Percentiles rank a stretch among this genome's conserved stretches.
These are phyloP conservation scores for Aphaenogaster ashmeadi DNA, from an alignment of 1,140 invertebrate species.

Conservation along the genomic window DNA sequence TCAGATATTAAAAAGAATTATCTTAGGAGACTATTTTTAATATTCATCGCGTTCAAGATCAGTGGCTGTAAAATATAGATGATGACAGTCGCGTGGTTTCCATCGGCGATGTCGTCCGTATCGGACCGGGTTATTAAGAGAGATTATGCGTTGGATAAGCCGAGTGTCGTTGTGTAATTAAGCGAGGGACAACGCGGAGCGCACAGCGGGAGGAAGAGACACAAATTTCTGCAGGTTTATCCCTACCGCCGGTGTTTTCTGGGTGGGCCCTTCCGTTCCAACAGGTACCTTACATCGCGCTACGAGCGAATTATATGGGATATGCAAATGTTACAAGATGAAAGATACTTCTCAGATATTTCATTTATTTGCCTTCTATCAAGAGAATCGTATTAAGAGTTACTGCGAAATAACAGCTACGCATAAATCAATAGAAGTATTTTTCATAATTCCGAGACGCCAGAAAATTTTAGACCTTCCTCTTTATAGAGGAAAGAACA, in stretches of 20 bases:
- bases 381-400: neutral
- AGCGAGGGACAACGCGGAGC: conserved; percentile 70
- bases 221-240: conserved; percentile 77
- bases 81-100: conserved; percentile 61
- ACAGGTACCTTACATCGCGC: conserved; percentile 39
- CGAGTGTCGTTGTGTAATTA: conserved; percentile 81
- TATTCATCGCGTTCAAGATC: conserved; percentile 9
- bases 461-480: neutral
- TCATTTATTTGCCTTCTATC: neutral
- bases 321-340: conserved; percentile 40
- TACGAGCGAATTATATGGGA: conserved; percentile 14
- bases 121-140: conserved; percentile 59
- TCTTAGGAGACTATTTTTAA: conserved; percentile 5
- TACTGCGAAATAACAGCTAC: neutral
- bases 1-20: neutral
- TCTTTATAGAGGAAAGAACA: neutral
- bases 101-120: conserved; percentile 51
- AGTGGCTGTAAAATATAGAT: conserved; percentile 34
- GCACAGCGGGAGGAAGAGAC: conserved; percentile 72
- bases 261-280: conserved; percentile 67
- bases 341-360: conserved; percentile 47
- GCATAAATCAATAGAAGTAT: neutral
- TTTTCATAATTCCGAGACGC: neutral
- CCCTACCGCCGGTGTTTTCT: conserved; percentile 40
- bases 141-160: conserved; percentile 78